Conservation (phyloP, 2,113 vertebrate genomes). For the Protomyctophum bolini region DNA sequence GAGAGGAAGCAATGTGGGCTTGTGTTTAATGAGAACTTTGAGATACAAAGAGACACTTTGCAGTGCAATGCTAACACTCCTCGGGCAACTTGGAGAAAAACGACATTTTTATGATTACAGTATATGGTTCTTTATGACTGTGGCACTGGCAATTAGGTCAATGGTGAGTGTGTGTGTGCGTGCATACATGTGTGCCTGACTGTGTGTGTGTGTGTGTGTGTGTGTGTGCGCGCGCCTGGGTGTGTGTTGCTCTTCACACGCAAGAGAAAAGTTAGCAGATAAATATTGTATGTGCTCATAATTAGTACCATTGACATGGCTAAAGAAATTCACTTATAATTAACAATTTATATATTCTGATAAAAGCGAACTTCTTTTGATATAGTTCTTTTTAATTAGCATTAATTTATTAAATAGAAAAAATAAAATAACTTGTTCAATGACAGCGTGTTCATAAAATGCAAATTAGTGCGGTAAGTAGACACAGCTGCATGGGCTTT, state of each 20-base stretch:
- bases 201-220: neutral
- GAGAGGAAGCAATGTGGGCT: conserved; percentile 41
- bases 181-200: neutral
- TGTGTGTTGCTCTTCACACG: neutral
- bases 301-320: conserved; percentile 39
- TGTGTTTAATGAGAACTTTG: conserved; percentile 70
- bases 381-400: neutral
- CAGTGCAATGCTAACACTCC: conserved; percentile 55
- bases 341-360: conserved; percentile 26
- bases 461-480: neutral
- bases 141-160: conserved; percentile 51
- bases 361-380: neutral
- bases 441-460: neutral
- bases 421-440: neutral
- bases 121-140: conserved; percentile 46
- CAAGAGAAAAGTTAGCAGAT: neutral
- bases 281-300: conserved; percentile 37
- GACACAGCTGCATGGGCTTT: neutral
- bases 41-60: conserved; percentile 57
- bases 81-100: conserved; percentile 39
- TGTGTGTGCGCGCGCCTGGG: neutral
- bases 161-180: conserved; percentile 6
- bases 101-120: conserved; percentile 44
- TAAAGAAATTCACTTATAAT: conserved; percentile 23
- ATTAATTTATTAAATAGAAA: neutral